These are phyloP conservation scores for Blennius ocellaris DNA, from an alignment of 2,113 vertebrate genomes.

Conservation along the genomic window DNA sequence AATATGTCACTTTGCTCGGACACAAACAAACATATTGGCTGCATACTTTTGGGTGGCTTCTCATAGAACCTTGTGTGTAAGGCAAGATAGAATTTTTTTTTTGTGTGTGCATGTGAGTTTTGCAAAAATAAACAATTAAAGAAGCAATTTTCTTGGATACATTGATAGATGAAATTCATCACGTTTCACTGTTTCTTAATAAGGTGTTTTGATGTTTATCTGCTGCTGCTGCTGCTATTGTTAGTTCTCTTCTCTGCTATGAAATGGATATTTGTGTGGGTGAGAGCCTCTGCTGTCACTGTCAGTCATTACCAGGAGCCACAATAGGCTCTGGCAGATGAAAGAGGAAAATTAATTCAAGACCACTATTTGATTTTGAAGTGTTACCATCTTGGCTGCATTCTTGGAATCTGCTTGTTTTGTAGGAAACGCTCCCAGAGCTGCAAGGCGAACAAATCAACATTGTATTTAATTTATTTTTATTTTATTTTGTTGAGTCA, in stretches of 20 bases:
- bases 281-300: slow-evolving; percentile 56
- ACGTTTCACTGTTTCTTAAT: slow-evolving; percentile 39
- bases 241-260: slow-evolving; percentile 4
- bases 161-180: slow-evolving; percentile 3
- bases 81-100: too few relatives aligned
- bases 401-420: slow-evolving; percentile 65
- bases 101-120: not conserved
- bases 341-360: slow-evolving; percentile 75
- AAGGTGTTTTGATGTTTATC: slow-evolving; percentile 32
- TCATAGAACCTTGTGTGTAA: too few relatives aligned
- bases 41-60: too few relatives aligned
- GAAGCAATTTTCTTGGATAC: not conserved
- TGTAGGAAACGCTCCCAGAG: slow-evolving; percentile 36
- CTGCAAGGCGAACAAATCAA: slow-evolving; percentile 55
- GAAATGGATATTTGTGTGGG: slow-evolving; percentile 33
- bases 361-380: slow-evolving; percentile 69
- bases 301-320: slow-evolving; percentile 70
- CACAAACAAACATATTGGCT: too few relatives aligned
- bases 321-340: slow-evolving; percentile 73
- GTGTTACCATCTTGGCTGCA: slow-evolving; percentile 50
- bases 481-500: slow-evolving; percentile 12
- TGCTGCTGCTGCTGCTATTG: slow-evolving; percentile 36
- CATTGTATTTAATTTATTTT: slow-evolving; percentile 23
- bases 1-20: too few relatives aligned
- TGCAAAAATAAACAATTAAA: slow-evolving; percentile 5